Evolutionary conservation across 64 coral and sea anemone species (phyloP).

Genomic region (Pocillopora verrucosa): DNA sequence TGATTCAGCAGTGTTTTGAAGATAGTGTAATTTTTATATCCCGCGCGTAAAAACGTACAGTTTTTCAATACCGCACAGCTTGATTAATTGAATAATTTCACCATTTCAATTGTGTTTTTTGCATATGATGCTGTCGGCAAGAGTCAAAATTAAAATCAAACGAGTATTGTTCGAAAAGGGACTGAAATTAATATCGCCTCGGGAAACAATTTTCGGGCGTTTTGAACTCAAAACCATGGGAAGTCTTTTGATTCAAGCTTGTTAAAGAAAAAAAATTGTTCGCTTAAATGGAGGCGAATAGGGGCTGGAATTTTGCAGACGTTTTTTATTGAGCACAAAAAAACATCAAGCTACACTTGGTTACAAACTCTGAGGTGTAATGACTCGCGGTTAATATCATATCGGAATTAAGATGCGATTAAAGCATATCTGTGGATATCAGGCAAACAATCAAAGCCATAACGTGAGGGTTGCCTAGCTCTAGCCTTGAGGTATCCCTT

Average conservation of each 20-base stretch:
- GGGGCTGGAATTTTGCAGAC: not conserved
- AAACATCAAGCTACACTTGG: too few species aligned
- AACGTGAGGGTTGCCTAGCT: conserved; percentile 2
- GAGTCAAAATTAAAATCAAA: conserved; percentile 7
- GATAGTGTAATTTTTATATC: conserved; percentile 6
- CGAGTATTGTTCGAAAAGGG: conserved; percentile 1
- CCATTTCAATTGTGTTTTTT: not conserved
- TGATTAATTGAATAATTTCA: not conserved
- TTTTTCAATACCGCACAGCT: conserved; percentile 5
- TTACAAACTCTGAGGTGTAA: too few species aligned
- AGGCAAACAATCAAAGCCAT: not conserved
- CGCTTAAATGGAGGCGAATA: too few species aligned
- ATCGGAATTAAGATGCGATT: not conserved
- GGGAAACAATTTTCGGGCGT: not conserved
- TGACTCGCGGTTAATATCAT: not conserved
- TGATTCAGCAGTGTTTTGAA: not conserved
- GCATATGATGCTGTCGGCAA: not conserved
- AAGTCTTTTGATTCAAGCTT: not conserved
- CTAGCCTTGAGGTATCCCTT: conserved; percentile 12
- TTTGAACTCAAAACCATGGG: not conserved
- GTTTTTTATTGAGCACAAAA: too few species aligned
- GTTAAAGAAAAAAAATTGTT: not conserved
- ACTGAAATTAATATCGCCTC: conserved; percentile 20
- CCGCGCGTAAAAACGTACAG: not conserved
- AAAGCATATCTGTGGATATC: too few species aligned